These are phyloP conservation scores for Sceliomorpha sp. DNA, from an alignment of 2,888 invertebrate genomes.

Conservation along the genomic window DNA sequence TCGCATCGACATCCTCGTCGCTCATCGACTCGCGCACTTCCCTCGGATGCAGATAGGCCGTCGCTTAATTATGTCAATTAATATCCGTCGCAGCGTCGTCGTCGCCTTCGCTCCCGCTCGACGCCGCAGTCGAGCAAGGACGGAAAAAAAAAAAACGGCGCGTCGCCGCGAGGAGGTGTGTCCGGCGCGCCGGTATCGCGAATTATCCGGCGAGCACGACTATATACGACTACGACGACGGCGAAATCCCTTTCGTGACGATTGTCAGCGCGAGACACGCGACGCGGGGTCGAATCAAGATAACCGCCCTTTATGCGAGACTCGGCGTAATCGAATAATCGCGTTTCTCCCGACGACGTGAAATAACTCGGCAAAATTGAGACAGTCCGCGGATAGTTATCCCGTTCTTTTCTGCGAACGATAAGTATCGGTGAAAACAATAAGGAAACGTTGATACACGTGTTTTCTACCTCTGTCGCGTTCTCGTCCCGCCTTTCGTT, in stretches of 20 bases:
- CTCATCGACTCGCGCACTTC: constrained; percentile 41
- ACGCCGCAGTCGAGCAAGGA: constrained; percentile 9
- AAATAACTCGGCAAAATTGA: constrained; percentile 43
- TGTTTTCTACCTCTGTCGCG: too few species aligned
- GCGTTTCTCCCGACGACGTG: constrained; percentile 38
- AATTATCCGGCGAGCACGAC: constrained; percentile 35
- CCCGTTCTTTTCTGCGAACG: too few species aligned
- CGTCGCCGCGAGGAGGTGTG: constrained; percentile 13
- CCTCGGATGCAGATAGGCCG: constrained; percentile 37
- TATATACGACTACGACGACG: too few species aligned
- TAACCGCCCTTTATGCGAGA: constrained; percentile 42
- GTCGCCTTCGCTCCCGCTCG: constrained; percentile 4
- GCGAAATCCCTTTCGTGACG: constrained; percentile 51
- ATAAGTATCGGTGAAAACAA: too few species aligned
- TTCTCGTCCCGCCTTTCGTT: too few species aligned
- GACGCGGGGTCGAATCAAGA: constrained; percentile 46
- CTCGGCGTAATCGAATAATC: constrained; percentile 42
- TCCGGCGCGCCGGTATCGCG: constrained; percentile 40
- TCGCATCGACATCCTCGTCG: constrained; percentile 33
- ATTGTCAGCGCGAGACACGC: constrained; percentile 52
- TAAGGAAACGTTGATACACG: too few species aligned
- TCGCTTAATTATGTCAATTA: constrained; percentile 56
- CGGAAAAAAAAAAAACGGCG: constrained; percentile 26
- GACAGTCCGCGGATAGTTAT: constrained; percentile 27
- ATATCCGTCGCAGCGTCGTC: constrained; percentile 40